Evolutionary conservation across 2,797 vertebrate species (phyloP).

Genomic region (Girardinus metallicus): DNA sequence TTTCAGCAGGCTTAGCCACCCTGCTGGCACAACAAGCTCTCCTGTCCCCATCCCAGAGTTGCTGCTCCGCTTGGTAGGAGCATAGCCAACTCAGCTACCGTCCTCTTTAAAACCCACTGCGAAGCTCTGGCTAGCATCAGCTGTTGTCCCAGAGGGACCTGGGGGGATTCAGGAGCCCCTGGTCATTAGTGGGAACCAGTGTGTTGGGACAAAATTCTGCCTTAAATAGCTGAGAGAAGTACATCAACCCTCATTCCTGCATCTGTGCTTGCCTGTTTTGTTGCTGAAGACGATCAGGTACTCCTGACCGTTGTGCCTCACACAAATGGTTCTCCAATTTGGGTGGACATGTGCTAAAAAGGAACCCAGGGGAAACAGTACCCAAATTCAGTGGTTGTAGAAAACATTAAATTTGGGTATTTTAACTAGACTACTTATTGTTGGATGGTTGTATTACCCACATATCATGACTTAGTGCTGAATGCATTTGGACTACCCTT

Average conservation of each 20-base stretch:
- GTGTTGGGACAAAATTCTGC: constrained; percentile 67
- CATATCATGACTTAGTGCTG: neutral
- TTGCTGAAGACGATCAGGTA: constrained; percentile 45
- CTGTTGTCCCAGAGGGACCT: constrained; percentile 78
- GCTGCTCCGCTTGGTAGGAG: constrained; percentile 73
- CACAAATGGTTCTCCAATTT: constrained; percentile 36
- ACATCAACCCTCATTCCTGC: constrained; percentile 55
- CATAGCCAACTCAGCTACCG: constrained; percentile 67
- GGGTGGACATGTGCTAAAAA: constrained; percentile 13
- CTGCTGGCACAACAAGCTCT: constrained; percentile 77
- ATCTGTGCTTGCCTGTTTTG: constrained; percentile 37
- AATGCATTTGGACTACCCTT: neutral
- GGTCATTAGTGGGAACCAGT: constrained; percentile 82
- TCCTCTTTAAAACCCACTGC: constrained; percentile 76
- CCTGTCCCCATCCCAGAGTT: constrained; percentile 68
- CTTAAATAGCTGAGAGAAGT: constrained; percentile 74
- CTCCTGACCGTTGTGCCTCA: constrained; percentile 30
- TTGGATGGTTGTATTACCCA: neutral
- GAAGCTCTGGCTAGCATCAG: constrained; percentile 76
- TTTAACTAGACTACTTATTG: neutral
- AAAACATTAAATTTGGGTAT: neutral
- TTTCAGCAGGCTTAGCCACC: constrained; percentile 80
- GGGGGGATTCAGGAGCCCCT: constrained; percentile 71
- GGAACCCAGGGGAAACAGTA: constrained; percentile 7
- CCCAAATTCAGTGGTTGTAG: constrained; percentile 12